Conservation (phyloP, 2,888 invertebrate species). For the Caenorhabditis virilis region DNA sequence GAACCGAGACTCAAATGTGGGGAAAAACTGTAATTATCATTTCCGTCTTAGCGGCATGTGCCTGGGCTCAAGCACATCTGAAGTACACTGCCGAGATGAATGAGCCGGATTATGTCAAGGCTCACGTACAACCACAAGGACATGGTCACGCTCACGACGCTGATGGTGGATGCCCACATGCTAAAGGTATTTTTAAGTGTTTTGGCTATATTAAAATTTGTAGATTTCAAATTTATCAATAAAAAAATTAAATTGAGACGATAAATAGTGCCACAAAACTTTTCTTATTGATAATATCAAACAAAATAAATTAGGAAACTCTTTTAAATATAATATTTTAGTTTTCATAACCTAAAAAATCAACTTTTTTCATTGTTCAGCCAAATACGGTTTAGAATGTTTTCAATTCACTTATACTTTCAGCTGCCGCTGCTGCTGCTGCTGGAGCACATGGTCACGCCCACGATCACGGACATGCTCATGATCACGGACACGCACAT, state of each 20-base stretch:
- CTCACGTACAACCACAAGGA: slow-evolving; percentile 24
- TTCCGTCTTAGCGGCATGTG: background rate
- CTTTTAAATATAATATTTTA: too few species aligned
- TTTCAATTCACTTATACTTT: too few species aligned
- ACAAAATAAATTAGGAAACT: too few species aligned
- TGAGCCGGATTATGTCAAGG: slow-evolving; percentile 42
- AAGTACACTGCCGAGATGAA: slow-evolving; percentile 65
- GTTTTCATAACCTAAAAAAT: too few species aligned
- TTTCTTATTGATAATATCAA: too few species aligned
- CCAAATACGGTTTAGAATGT: too few species aligned
- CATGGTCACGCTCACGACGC: slow-evolving; percentile 47
- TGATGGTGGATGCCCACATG: slow-evolving; percentile 37
- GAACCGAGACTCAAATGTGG: slow-evolving; percentile 6
- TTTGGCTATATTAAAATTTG: background rate
- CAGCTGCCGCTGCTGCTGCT: slow-evolving; percentile 15
- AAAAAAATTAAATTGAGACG: too few species aligned
- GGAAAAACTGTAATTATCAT: slow-evolving; percentile 12
- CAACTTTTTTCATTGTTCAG: too few species aligned
- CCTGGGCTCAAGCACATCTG: slow-evolving; percentile 52
- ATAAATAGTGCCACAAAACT: too few species aligned
- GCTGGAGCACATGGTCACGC: slow-evolving; percentile 33
- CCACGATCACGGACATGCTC: slow-evolving; percentile 37
- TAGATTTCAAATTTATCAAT: background rate
- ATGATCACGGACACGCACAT: slow-evolving; percentile 50
- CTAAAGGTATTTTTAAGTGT: slow-evolving; percentile 14